Base-by-base conservation (phyloP, 2,113 vertebrate genomes). In the Plestiodon gilberti region DNA sequence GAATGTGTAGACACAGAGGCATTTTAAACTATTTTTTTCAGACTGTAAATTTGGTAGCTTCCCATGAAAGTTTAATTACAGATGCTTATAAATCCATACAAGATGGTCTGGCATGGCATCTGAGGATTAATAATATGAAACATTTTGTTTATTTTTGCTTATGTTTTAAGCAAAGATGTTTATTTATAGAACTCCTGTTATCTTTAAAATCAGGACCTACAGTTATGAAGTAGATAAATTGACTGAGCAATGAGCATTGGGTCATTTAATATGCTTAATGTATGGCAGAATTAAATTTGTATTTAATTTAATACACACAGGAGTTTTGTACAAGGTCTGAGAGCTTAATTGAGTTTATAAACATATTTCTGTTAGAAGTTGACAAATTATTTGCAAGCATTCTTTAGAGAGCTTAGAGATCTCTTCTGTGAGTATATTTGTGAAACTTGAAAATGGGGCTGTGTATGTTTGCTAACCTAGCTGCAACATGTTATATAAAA, bases 91-190 rank as follows among this genome's bases (percentile, higher is more conserved):
- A 71, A 81, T 10, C 3, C 14, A 55, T 65, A 23, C 10, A 35
- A 48, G 8, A 28, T 73, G 35, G 18, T 55, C 64, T 30, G 23
- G 22, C 35, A 38, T 38, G 79, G 38, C 18, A 84, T 74, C 83
- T 55, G 52, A 78, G 14, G 13, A 71, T 8, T 28, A 43, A 76
- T 5, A 23, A 9, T 28, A 7, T 1, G 0, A 0, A 57, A 6
- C 2, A n/a, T 70, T 88, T 87, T 57, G 43, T 48, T 48, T 48
- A 5, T 48, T 48, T 48, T 64, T 80, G 18, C 0, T 18, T 6
- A 2, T 11, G 7, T 0, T 0, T 82, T 81, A 17, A 20, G 73
- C 6, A 81, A 84, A 17, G 38, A 14, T 25, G 1, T 55, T 70
- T 84, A 79, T 76, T 2, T 33, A 25, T 2, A 10, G 4, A 20